Evolutionary conservation across 2,888 invertebrate genomes (phyloP), one percentile per base, ranked within the genome.

Genomic region (Campoplex nolae): DNA sequence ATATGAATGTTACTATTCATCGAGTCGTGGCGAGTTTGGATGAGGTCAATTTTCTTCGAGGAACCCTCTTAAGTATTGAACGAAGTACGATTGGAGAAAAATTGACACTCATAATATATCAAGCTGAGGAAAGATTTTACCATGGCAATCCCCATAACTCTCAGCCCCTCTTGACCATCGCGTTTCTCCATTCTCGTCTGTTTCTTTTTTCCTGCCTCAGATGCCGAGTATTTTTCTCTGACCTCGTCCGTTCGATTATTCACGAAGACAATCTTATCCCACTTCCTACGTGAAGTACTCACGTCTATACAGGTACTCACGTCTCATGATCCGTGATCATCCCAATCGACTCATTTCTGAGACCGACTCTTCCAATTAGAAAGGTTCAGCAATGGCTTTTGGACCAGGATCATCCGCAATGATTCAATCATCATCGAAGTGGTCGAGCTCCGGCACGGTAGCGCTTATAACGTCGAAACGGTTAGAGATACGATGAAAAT

Each of bases 241-340:
- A 76, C 54, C 54, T 78, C 38, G 16, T 71, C 45, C 38, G 4
- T 76, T 85, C 82, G 85, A 85, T 82, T 85, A 85, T 85, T 85
- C 82, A 85, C 77, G 38, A 71, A 67, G 68, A 58, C 48, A 42
- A 35, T 71, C 74, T 74, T 13, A 68, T 83, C 45, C 18, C 32
- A 32, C 51, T n/a, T 48, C 18, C 18, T 51, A 23, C 32, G 42
- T 51, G 23, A 32, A 28, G 51, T 51, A 32, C 32, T 16, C 6
- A 62, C 16, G 13, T 4, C 11, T 32, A 32, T 62, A 62, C 7
- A 62, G 32, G 62, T n/a, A n/a, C n/a, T n/a, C n/a, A 32, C 16
- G 62, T 62, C 32, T 13, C 62, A 32, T 32, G 32, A 13, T 28
- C 62, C 62, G 32, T 16, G 32, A 7, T 62, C 2, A 6, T 0